phyloP scores from a whole-genome alignment of 2,113 vertebrate genomes.

The Chascanopsetta lugubris region DNA sequence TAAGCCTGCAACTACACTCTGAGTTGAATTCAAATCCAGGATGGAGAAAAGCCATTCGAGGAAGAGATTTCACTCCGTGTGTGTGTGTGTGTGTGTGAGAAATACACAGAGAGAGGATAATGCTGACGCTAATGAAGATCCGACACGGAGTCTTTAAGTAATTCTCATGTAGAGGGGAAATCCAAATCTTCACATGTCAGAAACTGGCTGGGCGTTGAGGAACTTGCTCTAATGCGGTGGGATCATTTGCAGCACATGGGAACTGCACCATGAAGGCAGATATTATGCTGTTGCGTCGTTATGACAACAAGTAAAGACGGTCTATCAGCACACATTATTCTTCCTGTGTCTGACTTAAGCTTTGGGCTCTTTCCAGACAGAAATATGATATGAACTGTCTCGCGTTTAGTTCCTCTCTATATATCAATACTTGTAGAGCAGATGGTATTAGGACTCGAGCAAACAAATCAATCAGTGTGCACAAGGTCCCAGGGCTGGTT shows the following conservation, averaged over 20 bases:
- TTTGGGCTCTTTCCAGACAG: conserved; percentile 18
- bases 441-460: conserved; percentile 3
- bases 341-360: background rate
- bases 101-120: conserved; percentile 32
- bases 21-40: conserved; percentile 34
- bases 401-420: background rate
- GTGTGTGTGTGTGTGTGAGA: too few relatives aligned
- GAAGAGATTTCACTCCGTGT: conserved; percentile 35
- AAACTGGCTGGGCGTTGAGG: too few relatives aligned
- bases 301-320: background rate
- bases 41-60: conserved; percentile 24
- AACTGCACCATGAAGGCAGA: conserved; percentile 11
- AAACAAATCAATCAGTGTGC: background rate
- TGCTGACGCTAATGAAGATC: conserved; percentile 43
- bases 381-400: background rate
- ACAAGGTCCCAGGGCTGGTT: background rate
- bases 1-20: conserved; percentile 34
- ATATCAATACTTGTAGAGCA: background rate
- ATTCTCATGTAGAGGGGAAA: conserved; percentile 24
- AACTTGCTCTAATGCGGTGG: background rate
- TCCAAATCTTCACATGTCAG: conserved; percentile 6
- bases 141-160: conserved; percentile 6
- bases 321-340: background rate
- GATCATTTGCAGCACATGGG: conserved; percentile 20
- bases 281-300: conserved; percentile 26